A percentile compares a stretch with the other conserved stretches of the same genome.
These are phyloP conservation scores for Lasioglossum figueresi DNA, from an alignment of 2,888 invertebrate species.

Conservation along the genomic window DNA sequence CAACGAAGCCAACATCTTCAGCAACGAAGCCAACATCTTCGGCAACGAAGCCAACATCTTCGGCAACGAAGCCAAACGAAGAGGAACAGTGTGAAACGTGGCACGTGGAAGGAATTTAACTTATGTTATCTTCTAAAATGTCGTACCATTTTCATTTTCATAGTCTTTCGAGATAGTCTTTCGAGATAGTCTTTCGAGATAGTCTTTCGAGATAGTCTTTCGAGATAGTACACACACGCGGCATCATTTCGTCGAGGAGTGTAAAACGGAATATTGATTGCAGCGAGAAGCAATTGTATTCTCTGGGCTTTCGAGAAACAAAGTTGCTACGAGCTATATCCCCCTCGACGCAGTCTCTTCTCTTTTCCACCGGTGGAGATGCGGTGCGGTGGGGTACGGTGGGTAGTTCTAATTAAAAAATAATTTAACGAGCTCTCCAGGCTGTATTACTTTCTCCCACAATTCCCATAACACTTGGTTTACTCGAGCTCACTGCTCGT, in stretches of 20 bases:
- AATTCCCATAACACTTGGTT: slow-evolving; percentile 21
- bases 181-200: too few relatives aligned
- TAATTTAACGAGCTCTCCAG: slow-evolving; percentile 17
- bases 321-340: neutral
- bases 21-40: too few relatives aligned
- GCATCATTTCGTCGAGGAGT: neutral
- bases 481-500: slow-evolving; percentile 1
- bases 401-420: slow-evolving; percentile 17
- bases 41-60: too few relatives aligned
- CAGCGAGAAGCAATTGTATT: neutral
- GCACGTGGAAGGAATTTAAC: too few relatives aligned
- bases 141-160: neutral
- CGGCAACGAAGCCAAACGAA: too few relatives aligned
- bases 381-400: neutral
- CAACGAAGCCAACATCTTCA: too few relatives aligned
- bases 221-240: neutral
- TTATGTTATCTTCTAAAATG: neutral
- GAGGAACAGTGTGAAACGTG: too few relatives aligned
- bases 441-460: slow-evolving; percentile 8
- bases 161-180: too few relatives aligned
- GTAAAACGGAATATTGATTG: neutral
- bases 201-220: too few relatives aligned
- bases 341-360: neutral
- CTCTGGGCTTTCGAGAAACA: neutral
- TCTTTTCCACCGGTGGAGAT: neutral